A percentile compares a stretch with the other conserved stretches of the same genome.
Evolutionary conservation across 2,797 vertebrate genomes (phyloP).

Genomic region (Vespertilio murinus): DNA sequence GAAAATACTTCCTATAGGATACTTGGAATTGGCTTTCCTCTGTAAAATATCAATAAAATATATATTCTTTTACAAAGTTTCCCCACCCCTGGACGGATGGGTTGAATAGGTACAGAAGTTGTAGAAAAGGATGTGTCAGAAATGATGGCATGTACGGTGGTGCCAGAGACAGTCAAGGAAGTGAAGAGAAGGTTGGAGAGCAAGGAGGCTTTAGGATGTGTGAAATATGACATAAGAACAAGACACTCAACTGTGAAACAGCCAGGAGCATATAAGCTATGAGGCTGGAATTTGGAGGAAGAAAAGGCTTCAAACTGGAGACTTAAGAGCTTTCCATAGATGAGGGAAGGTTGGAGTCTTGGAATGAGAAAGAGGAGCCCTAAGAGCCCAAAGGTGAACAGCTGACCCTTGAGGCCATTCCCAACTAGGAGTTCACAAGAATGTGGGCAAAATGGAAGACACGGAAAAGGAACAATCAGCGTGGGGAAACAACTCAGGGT

Average conservation of each 20-base stretch:
- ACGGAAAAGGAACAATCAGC: constrained; percentile 11
- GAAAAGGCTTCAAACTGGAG: constrained; percentile 31
- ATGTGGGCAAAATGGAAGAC: constrained; percentile 13
- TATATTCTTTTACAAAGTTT: too few relatives aligned
- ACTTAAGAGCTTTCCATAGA: constrained; percentile 2
- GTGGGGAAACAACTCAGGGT: constrained; percentile 17
- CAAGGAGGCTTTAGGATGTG: background rate
- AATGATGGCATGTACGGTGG: background rate
- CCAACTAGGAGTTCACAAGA: constrained; percentile 25
- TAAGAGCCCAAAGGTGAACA: background rate
- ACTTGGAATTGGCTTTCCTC: too few relatives aligned
- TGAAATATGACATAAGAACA: constrained; percentile 23
- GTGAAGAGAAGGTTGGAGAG: background rate
- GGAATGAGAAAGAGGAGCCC: background rate
- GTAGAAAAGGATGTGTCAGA: background rate
- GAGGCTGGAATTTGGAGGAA: constrained; percentile 3
- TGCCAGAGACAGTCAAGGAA: background rate
- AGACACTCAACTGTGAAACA: constrained; percentile 31
- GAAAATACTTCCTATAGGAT: too few relatives aligned
- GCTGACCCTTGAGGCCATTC: background rate
- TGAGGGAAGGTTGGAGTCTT: background rate
- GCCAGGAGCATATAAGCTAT: constrained; percentile 15
- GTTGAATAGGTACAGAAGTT: background rate
- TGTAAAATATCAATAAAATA: too few relatives aligned
- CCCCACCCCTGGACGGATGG: too few relatives aligned